phyloP scores from a whole-genome alignment of 2,113 vertebrate genomes.

The Craseonycteris thonglongyai region DNA sequence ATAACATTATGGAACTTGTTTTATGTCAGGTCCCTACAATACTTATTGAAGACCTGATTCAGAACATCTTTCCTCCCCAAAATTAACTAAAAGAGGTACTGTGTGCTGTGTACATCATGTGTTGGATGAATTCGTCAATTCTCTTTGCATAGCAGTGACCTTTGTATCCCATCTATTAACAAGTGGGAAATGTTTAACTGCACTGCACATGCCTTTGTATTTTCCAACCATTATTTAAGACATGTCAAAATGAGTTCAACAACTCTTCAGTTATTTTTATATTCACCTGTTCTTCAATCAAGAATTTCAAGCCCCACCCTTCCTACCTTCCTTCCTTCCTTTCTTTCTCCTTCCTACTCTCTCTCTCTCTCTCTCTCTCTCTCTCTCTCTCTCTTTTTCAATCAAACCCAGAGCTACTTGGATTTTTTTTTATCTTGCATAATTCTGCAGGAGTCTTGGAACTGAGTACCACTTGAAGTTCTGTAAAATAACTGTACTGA shows the following conservation, averaged over 20 bases:
- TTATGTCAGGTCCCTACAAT: conserved; percentile 51
- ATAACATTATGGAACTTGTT: conserved; percentile 52
- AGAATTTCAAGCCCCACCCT: conserved; percentile 15
- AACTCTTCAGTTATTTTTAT: conserved; percentile 56
- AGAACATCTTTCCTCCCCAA: conserved; percentile 62
- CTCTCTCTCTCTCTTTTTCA: neutral
- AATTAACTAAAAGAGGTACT: conserved; percentile 59
- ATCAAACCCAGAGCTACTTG: neutral
- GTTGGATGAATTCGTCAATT: conserved; percentile 36
- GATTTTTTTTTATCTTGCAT: conserved; percentile 3
- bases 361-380: too few relatives aligned
- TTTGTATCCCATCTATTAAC: conserved; percentile 56
- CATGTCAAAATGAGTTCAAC: conserved; percentile 56
- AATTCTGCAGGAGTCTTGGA: conserved; percentile 26
- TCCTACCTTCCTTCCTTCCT: neutral
- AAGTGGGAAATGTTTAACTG: conserved; percentile 43
- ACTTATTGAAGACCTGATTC: conserved; percentile 48
- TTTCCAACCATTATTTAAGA: conserved; percentile 59
- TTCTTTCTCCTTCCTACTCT: too few relatives aligned
- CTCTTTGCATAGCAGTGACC: conserved; percentile 53
- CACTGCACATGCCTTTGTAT: neutral
- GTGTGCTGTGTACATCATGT: neutral
- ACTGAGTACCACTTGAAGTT: conserved; percentile 13
- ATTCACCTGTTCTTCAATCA: conserved; percentile 38
- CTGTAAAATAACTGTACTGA: conserved; percentile 8